These are phyloP conservation scores for Morbakka virulenta DNA, from an alignment of 30 jellyfish, hydroid and myxozoan species.

Conservation along the genomic window DNA sequence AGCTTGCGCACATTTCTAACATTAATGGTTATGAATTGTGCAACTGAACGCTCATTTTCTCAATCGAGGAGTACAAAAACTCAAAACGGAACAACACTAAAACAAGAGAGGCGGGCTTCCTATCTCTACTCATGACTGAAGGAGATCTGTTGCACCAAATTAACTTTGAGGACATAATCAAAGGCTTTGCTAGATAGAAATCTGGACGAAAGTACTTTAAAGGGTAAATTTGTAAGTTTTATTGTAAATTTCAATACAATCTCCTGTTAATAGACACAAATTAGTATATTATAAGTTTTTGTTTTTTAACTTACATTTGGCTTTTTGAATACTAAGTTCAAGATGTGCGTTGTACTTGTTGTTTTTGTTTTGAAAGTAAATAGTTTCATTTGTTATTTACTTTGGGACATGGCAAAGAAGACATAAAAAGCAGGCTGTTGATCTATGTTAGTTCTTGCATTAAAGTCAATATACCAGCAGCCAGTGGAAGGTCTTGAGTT, in stretches of 20 bases:
- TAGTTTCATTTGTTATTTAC: not conserved
- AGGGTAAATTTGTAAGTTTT: not conserved
- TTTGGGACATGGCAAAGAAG: too few relatives aligned
- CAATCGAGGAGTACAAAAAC: conserved; percentile 8
- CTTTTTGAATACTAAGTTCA: not conserved
- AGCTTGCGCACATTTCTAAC: conserved; percentile 19
- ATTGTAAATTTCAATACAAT: too few relatives aligned
- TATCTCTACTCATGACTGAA: conserved; percentile 11
- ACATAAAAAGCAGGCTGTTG: too few relatives aligned
- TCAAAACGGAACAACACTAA: conserved; percentile 26
- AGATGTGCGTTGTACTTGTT: not conserved
- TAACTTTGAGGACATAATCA: conserved; percentile 14
- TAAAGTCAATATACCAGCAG: too few relatives aligned
- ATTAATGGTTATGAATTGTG: conserved; percentile 27
- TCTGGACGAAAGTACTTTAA: not conserved
- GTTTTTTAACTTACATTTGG: too few relatives aligned
- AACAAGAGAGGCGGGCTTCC: conserved; percentile 30
- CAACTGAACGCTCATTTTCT: conserved; percentile 37
- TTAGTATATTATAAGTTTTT: not conserved
- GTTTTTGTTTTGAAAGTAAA: not conserved
- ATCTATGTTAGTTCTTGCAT: too few relatives aligned
- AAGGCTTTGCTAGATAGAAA: conserved; percentile 15
- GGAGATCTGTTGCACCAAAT: conserved; percentile 18
- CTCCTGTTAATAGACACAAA: not conserved
- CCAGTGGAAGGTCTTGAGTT: too few relatives aligned